Evolutionary conservation across 2,797 vertebrate genomes (phyloP).

Genomic region (Denticeps clupeoides): DNA sequence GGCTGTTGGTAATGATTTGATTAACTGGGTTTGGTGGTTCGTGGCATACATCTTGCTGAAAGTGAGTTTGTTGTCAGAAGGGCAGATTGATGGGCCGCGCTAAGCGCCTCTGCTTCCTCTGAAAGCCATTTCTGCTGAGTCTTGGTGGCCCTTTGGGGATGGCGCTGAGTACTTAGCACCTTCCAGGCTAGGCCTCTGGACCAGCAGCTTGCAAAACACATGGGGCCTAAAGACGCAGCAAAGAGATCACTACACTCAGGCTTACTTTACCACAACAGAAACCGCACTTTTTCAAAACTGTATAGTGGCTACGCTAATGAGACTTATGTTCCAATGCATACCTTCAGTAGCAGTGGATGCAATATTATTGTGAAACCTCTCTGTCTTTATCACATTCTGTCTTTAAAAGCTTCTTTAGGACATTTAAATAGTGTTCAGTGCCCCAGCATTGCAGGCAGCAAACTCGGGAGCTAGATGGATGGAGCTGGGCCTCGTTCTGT

Average conservation of each 20-base stretch:
- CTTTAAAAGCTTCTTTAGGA: no score
- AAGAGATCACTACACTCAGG: no score
- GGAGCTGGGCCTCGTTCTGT: conserved; percentile 24
- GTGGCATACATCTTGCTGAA: conserved; percentile 56
- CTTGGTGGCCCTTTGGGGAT: conserved; percentile 23
- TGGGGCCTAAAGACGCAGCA: no score
- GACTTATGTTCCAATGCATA: no score
- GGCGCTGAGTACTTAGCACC: conserved; percentile 38
- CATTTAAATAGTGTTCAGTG: neutral
- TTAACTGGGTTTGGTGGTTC: conserved; percentile 50
- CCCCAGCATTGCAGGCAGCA: no score
- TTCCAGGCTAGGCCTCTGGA: conserved; percentile 21
- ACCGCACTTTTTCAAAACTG: no score
- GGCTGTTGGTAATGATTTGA: conserved; percentile 52
- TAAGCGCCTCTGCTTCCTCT: conserved; percentile 16
- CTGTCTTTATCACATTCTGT: neutral
- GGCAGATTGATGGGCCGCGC: conserved; percentile 48
- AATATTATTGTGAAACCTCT: no score
- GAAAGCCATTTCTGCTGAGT: conserved; percentile 45
- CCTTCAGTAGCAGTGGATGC: no score
- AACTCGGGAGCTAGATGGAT: conserved; percentile 24
- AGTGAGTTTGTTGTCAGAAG: conserved; percentile 49
- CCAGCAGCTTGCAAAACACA: neutral
- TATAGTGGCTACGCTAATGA: no score
- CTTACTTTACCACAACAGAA: no score